phyloP scores from a whole-genome alignment of 2,888 invertebrate species.

The Blomia tropicalis region DNA sequence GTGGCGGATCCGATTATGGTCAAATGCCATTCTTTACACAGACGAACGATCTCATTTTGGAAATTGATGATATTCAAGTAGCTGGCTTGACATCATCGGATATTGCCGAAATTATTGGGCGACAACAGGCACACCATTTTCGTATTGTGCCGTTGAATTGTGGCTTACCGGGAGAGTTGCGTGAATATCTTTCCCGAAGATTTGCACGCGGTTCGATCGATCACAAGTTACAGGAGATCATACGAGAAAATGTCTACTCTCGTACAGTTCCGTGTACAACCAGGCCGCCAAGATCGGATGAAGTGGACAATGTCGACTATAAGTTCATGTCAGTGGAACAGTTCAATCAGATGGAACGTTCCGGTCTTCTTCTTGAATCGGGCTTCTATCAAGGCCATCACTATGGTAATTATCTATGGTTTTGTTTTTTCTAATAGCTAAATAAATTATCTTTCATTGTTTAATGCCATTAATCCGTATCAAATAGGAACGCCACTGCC shows the following conservation, averaged over 20 bases:
- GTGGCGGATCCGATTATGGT: slow-evolving; percentile 26
- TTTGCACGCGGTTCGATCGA: slow-evolving; percentile 45
- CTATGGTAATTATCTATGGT: slow-evolving; percentile 20
- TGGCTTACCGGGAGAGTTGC: slow-evolving; percentile 36
- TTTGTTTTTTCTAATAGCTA: neutral
- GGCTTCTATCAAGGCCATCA: slow-evolving; percentile 46
- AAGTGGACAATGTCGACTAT: slow-evolving; percentile 48
- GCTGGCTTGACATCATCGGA: slow-evolving; percentile 44
- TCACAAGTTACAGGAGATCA: slow-evolving; percentile 48
- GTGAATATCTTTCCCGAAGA: slow-evolving; percentile 43
- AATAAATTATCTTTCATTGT: neutral
- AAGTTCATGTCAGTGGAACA: slow-evolving; percentile 44
- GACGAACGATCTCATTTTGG: slow-evolving; percentile 39
- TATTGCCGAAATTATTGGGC: slow-evolving; percentile 33
- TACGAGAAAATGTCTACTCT: slow-evolving; percentile 47
- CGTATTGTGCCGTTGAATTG: slow-evolving; percentile 20
- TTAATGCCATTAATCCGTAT: neutral
- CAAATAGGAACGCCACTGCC: neutral
- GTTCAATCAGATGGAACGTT: slow-evolving; percentile 43
- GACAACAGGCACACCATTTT: slow-evolving; percentile 17
- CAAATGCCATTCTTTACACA: slow-evolving; percentile 26
- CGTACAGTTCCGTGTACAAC: slow-evolving; percentile 43
- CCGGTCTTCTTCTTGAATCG: slow-evolving; percentile 46
- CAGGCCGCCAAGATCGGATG: slow-evolving; percentile 38
- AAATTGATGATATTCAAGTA: slow-evolving; percentile 44